Evolutionary conservation across 2,888 invertebrate species (phyloP).

Genomic region (Chorisops tibialis): DNA sequence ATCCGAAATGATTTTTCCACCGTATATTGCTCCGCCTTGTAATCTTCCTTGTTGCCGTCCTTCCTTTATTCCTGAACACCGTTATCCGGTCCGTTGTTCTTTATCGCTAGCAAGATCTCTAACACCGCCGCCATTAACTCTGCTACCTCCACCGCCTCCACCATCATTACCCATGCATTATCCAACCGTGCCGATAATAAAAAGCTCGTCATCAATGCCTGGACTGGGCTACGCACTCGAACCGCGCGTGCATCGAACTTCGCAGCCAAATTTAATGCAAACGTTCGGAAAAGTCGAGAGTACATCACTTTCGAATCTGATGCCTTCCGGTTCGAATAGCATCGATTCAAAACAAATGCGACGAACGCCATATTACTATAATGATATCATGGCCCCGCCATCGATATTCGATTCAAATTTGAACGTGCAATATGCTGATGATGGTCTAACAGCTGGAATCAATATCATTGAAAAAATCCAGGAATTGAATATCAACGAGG

Average conservation of each 20-base stretch:
- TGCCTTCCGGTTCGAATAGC: background rate
- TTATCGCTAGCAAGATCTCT: slow-evolving; percentile 40
- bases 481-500: background rate
- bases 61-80: slow-evolving; percentile 43
- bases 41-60: slow-evolving; percentile 50
- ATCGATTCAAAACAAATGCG: background rate
- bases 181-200: slow-evolving; percentile 47
- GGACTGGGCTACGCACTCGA: slow-evolving; percentile 36
- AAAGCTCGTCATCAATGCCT: slow-evolving; percentile 50
- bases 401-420: slow-evolving; percentile 50
- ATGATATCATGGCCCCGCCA: slow-evolving; percentile 46
- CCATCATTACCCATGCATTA: slow-evolving; percentile 34
- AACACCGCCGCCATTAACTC: slow-evolving; percentile 31
- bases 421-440: slow-evolving; percentile 42
- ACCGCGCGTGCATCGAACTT: slow-evolving; percentile 36
- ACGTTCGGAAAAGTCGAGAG: slow-evolving; percentile 38
- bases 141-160: slow-evolving; percentile 32
- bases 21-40: slow-evolving; percentile 50
- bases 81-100: slow-evolving; percentile 37
- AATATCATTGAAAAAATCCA: background rate
- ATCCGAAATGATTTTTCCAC: slow-evolving; percentile 51
- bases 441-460: slow-evolving; percentile 33
- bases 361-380: slow-evolving; percentile 49
- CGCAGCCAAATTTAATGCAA: slow-evolving; percentile 45
- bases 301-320: slow-evolving; percentile 41